Evolutionary conservation across 1,140 invertebrate genomes (phyloP).

Genomic region (Caerostris darwini): DNA sequence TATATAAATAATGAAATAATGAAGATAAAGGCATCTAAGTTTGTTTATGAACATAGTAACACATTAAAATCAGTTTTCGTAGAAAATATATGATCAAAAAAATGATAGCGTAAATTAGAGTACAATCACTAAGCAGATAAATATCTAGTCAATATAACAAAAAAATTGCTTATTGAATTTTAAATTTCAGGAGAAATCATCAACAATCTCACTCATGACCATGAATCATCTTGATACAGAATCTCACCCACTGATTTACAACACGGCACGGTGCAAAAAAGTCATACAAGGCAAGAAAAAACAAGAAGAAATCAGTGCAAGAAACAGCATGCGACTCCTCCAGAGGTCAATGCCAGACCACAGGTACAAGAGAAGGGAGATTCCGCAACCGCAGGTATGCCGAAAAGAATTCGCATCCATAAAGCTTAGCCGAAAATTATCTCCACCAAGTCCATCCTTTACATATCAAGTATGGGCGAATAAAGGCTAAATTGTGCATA

Average conservation of each 20-base stretch:
- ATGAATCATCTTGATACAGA: no score
- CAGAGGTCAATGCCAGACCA: constrained; percentile 45
- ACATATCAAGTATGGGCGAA: background rate
- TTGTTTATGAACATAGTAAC: no score
- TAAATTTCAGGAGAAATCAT: no score
- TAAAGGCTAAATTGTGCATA: background rate
- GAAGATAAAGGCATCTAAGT: no score
- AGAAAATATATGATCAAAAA: no score
- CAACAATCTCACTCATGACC: no score
- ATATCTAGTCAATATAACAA: no score
- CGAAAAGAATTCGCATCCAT: background rate
- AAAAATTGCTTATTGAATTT: no score
- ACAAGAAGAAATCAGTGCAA: background rate
- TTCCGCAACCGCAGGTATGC: constrained; percentile 43
- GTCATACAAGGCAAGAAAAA: background rate
- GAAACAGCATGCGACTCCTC: background rate
- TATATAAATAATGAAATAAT: no score
- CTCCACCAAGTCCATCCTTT: background rate
- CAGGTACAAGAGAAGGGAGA: background rate
- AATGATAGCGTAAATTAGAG: no score
- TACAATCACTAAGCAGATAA: no score
- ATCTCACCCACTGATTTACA: background rate
- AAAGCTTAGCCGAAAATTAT: background rate
- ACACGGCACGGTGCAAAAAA: background rate
- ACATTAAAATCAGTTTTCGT: no score